Base-by-base conservation (phyloP, 2,113 vertebrate species). In the Seriola quinqueradiata region DNA sequence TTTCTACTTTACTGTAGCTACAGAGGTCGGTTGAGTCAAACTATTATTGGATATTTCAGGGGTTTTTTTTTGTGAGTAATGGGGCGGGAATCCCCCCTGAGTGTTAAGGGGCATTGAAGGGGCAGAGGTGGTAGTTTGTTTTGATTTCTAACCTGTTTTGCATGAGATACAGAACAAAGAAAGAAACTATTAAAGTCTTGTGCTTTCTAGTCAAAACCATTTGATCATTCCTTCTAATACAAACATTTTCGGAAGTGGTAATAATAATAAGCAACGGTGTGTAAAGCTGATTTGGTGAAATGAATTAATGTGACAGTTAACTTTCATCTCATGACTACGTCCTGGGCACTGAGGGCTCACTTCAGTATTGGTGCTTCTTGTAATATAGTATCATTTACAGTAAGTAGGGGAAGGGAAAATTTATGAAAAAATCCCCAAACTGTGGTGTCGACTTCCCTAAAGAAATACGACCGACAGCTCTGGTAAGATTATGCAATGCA, bases 401-500 rank as follows among this genome's bases (percentile, higher is more conserved):
- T 75, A 88, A 93, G 65, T 21, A 52, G n/a, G 42, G 55, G 38
- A 82, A 42, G 61, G 68, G 61, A 42, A 67, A 46, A 54, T 85
- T 68, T 32, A 40, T 78, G 36, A 55, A 4, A 36, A 88, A 86
- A 68, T 69, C 71, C 70, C 75, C 59, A 4, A 5, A 6, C 32
- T 57, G 48, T 17, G 59, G 61, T 65, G 25, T 0, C 10, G 5
- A 86, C 75, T 90, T 88, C 85, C 60, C 63, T 19, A 46, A 73
- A 89, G 4, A 81, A 77, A 58, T 28, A 11, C 9, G 17, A 19
- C 3, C 1, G 57, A 11, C 3, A 48, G 23, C 10, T 57, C 3
- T 4, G 4, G 7, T 0, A n/a, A n/a, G 42, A 75, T 90, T 86
- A 76, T 32, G 78, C 73, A 87, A 89, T 23, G 0, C 0, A 14